These are phyloP conservation scores for Terebella lapidaria DNA, from an alignment of 2,888 invertebrate species.

Conservation along the genomic window DNA sequence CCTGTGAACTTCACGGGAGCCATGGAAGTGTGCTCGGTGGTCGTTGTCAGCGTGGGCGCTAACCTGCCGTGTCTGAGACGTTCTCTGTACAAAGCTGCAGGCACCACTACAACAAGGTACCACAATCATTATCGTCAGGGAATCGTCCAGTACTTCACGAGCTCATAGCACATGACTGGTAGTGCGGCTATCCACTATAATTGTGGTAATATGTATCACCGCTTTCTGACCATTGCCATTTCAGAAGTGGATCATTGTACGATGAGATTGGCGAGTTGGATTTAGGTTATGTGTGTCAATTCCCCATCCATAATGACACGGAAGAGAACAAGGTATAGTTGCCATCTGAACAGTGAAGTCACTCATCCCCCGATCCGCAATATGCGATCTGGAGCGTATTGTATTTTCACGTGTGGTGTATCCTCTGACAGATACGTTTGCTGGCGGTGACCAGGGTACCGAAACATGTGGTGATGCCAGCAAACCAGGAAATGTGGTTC, in stretches of 20 bases:
- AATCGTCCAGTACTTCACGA: too few species aligned
- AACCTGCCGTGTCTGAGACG: slow-evolving; percentile 33
- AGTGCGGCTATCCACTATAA: too few species aligned
- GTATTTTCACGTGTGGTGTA: too few species aligned
- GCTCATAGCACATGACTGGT: too few species aligned
- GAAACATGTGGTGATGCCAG: neutral
- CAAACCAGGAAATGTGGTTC: slow-evolving; percentile 7
- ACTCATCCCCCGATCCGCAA: too few species aligned
- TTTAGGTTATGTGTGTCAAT: slow-evolving; percentile 10
- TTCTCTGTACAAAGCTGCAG: too few species aligned
- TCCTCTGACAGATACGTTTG: slow-evolving; percentile 10
- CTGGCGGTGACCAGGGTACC: slow-evolving; percentile 10
- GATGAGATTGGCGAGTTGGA: slow-evolving; percentile 2
- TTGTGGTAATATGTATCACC: too few species aligned
- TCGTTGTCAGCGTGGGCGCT: slow-evolving; percentile 29
- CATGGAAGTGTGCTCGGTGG: slow-evolving; percentile 33
- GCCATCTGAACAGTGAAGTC: too few species aligned
- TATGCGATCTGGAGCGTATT: too few species aligned
- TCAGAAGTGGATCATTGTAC: neutral
- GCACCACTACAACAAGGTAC: too few species aligned
- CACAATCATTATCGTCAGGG: too few species aligned
- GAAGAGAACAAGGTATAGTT: slow-evolving; percentile 1
- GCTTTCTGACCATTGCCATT: too few species aligned
- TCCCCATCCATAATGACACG: neutral
- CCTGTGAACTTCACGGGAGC: slow-evolving; percentile 21